phyloP scores from a whole-genome alignment of 2,113 vertebrate species.

The Pandion haliaetus region DNA sequence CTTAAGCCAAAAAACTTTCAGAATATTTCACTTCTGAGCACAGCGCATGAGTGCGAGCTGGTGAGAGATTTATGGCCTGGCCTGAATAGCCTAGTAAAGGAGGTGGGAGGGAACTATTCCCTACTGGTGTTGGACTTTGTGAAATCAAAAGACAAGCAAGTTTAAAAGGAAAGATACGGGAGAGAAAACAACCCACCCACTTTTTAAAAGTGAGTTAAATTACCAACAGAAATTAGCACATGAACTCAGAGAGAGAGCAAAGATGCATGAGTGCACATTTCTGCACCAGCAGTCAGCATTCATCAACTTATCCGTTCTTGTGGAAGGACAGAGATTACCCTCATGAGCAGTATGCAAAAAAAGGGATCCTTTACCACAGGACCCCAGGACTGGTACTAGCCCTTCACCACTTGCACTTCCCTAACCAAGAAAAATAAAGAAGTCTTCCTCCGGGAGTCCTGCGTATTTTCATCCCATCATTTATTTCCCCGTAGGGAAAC shows the following conservation, averaged over 20 bases:
- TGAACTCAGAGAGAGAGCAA: neutral
- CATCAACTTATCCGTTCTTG: neutral
- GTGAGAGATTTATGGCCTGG: neutral
- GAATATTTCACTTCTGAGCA: neutral
- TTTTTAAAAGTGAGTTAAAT: neutral
- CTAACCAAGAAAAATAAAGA: neutral
- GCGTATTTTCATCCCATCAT: neutral
- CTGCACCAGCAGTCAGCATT: neutral
- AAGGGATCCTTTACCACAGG: neutral
- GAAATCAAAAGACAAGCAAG: neutral
- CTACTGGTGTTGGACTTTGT: neutral
- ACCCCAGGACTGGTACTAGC: neutral
- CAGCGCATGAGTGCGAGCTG: neutral
- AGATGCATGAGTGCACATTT: neutral
- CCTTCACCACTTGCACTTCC: neutral
- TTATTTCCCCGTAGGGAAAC: neutral
- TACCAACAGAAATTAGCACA: neutral
- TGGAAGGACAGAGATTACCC: neutral
- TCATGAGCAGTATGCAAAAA: neutral
- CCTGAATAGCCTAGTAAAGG: neutral
- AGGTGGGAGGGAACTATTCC: neutral
- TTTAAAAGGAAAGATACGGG: neutral
- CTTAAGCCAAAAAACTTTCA: neutral
- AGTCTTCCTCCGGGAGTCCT: neutral
- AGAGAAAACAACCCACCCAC: accelerated